Evolutionary conservation across 2,888 invertebrate genomes (phyloP), one percentile per base, ranked within the genome.

Genomic region (Eulithis testata): DNA sequence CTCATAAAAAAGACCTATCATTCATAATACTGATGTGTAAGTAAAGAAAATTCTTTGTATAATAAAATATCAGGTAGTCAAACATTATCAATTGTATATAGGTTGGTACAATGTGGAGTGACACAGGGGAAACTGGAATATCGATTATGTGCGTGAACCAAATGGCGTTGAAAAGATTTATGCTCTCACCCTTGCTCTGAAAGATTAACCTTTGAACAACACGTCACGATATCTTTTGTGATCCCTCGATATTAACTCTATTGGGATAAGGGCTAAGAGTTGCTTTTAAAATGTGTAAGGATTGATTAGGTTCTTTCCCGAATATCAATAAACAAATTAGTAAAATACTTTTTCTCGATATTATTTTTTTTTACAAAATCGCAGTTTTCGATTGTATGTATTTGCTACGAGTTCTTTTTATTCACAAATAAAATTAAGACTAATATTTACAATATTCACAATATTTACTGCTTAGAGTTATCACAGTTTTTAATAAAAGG

Each of bases 161-260:
- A 86, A 87, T 86, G 84, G 84, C 69, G 81, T 74, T 72, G 85
- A 85, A 86, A 84, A 86, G 85, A 86, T 86, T 84, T 72, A 74
- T 74, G 67, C 12, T 36, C 50, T 54, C 64, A 57, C 69, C 70
- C 68, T 57, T 60, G 58, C 70, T 66, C 63, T 66, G 57, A 61
- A 59, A 72, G 69, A 71, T 69, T 71, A 70, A 73, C 72, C 71
- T 72, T 63, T 68, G 68, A 71, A 70, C 66, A 68, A 51, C 21
- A 21, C 55, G 67, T 63, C 65, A 52, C 73, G 65, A 73, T 68
- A 64, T 70, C 71, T 70, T 67, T 68, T 58, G 57, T 69, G 68
- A 66, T 67, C 66, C 66, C 57, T 64, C 55, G 31, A 47, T 66
- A 45, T 57, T 40, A 60, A 53, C 54, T 61, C 61, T 53, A 62